A percentile compares a stretch with the other conserved stretches of the same genome.
Evolutionary conservation across 53 echinoderm and acorn worm species (phyloP).

Genomic region (Mesocentrotus franciscanus): DNA sequence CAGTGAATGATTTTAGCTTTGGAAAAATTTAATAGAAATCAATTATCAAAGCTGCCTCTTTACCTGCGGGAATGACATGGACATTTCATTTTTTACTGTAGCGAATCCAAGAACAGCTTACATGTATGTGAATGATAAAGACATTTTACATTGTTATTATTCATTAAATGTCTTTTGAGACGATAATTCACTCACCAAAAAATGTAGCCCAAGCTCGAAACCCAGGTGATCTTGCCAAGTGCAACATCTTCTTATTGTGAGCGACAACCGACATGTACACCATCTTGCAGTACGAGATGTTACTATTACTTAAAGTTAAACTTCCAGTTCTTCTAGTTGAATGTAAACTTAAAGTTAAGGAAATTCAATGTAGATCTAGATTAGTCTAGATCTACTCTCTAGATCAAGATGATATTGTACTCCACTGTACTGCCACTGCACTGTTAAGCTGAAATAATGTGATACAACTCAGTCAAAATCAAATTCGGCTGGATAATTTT

Average conservation of each 20-base stretch:
- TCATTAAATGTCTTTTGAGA: too few relatives aligned
- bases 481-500: too few relatives aligned
- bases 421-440: not conserved
- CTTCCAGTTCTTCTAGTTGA: not conserved
- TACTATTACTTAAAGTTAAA: not conserved
- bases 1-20: not conserved
- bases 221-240: slow-evolving; percentile 73
- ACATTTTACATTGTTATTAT: too few relatives aligned
- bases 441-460: too few relatives aligned
- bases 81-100: too few relatives aligned
- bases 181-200: slow-evolving; percentile 59
- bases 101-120: too few relatives aligned
- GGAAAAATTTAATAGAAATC: not conserved
- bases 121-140: too few relatives aligned
- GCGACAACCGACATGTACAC: slow-evolving; percentile 74
- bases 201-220: slow-evolving; percentile 78
- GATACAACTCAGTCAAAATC: too few relatives aligned
- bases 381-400: not conserved
- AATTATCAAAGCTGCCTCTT: too few relatives aligned
- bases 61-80: too few relatives aligned
- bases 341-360: too few relatives aligned
- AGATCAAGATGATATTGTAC: too few relatives aligned
- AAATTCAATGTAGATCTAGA: not conserved
- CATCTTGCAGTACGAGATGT: slow-evolving; percentile 49
- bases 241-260: slow-evolving; percentile 65